These are phyloP conservation scores for Tetrapedia diversipes DNA, from an alignment of 2,888 invertebrate genomes.

Conservation along the genomic window DNA sequence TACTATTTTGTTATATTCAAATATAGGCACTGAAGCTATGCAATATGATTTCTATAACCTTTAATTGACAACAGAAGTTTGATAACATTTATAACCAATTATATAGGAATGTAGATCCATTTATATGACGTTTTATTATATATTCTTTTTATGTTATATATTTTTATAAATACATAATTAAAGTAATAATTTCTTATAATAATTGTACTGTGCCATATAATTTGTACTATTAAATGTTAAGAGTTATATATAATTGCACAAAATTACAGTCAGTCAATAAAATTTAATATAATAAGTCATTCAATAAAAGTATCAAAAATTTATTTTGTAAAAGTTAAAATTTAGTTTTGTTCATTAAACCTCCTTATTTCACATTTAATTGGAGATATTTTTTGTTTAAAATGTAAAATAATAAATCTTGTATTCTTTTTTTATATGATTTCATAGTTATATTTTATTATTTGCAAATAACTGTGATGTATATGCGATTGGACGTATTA, in stretches of 20 bases:
- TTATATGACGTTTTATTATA: not conserved
- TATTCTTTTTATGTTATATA: not conserved
- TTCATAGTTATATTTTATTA: conserved; percentile 9
- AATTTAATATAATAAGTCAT: no score
- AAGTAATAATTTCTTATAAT: conserved; percentile 8
- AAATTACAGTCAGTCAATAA: no score
- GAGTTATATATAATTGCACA: conserved; percentile 39
- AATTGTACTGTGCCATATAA: conserved; percentile 32
- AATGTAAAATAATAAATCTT: not conserved
- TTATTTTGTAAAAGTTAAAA: conserved; percentile 2
- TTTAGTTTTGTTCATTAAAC: conserved; percentile 34
- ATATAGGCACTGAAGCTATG: not conserved
- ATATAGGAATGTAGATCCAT: not conserved
- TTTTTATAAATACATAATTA: conserved; percentile 26
- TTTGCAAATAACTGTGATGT: not conserved
- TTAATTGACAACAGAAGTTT: not conserved
- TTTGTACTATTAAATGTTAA: conserved; percentile 47
- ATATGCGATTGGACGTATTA: not conserved
- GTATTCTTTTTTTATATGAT: not conserved
- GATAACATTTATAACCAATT: not conserved
- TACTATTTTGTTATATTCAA: no score
- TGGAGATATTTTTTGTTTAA: conserved; percentile 13
- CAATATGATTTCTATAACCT: not conserved
- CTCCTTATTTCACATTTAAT: conserved; percentile 26
- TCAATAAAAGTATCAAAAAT: conserved; percentile 23